Conservation (phyloP, 2,888 invertebrate species). For the Flexamia atlantica region DNA sequence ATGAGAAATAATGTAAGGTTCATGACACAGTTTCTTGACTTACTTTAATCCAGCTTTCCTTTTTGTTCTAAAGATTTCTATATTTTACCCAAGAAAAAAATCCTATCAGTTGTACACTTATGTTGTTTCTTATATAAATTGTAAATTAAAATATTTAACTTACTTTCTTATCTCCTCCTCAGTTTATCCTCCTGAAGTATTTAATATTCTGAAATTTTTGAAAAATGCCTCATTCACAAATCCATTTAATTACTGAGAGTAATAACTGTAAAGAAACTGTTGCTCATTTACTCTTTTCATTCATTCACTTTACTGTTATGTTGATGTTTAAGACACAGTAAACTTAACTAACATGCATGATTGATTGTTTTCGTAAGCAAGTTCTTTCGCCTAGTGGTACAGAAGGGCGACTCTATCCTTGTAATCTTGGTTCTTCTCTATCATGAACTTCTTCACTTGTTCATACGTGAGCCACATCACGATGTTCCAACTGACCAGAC, state of each 20-base stretch:
- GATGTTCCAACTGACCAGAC: constrained; percentile 83
- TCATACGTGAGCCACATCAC: constrained; percentile 83
- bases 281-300: neutral
- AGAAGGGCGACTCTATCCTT: constrained; percentile 15
- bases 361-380: neutral
- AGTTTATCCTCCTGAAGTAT: too few relatives aligned
- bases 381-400: neutral
- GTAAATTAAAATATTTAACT: too few relatives aligned
- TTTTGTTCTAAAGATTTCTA: too few relatives aligned
- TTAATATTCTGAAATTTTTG: too few relatives aligned
- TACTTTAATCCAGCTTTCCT: too few relatives aligned
- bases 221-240: too few relatives aligned
- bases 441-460: constrained; percentile 77
- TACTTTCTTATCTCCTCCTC: too few relatives aligned
- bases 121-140: too few relatives aligned
- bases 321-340: neutral
- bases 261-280: too few relatives aligned
- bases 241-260: too few relatives aligned
- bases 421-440: constrained; percentile 26
- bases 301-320: neutral
- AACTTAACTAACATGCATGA: neutral
- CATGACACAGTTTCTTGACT: neutral
- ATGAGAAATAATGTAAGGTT: neutral
- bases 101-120: too few relatives aligned
- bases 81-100: too few relatives aligned